phyloP scores from a whole-genome alignment of 2,113 vertebrate genomes.

The Piaya cayana region DNA sequence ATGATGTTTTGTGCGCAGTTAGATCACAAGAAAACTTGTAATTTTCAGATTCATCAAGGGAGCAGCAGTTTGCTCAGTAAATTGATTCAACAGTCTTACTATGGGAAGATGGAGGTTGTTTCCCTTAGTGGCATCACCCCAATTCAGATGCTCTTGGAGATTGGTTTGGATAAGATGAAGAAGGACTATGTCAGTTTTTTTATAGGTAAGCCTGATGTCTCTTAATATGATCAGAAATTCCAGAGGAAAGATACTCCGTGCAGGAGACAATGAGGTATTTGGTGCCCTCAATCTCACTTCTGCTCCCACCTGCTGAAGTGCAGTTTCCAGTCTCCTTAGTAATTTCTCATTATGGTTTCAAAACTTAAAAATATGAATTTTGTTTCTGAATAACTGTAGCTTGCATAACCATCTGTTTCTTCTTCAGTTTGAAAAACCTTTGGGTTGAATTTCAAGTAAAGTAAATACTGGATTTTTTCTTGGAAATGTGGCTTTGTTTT shows the following conservation, averaged over 20 bases:
- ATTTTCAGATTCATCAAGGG: slow-evolving; percentile 88
- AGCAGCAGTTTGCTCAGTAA: slow-evolving; percentile 89
- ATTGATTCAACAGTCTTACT: slow-evolving; percentile 90
- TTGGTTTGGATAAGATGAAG: slow-evolving; percentile 95
- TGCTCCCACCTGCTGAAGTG: neutral
- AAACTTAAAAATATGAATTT: neutral
- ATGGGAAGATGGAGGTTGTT: slow-evolving; percentile 78
- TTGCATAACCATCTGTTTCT: neutral
- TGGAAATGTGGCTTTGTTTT: neutral
- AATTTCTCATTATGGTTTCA: neutral
- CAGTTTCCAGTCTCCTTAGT: neutral
- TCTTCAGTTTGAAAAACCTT: neutral
- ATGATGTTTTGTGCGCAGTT: neutral
- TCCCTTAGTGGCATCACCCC: slow-evolving; percentile 83
- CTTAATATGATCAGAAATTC: neutral
- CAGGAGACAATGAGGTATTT: neutral
- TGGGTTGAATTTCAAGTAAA: neutral
- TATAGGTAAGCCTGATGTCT: slow-evolving; percentile 80
- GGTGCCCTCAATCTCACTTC: neutral
- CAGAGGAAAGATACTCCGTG: neutral
- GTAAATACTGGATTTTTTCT: neutral
- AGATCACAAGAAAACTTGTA: neutral
- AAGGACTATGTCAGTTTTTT: slow-evolving; percentile 96
- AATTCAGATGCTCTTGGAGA: slow-evolving; percentile 90
- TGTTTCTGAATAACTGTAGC: neutral